phyloP scores from a whole-genome alignment of 2,888 invertebrate species.

The Sympetrum striolatum region DNA sequence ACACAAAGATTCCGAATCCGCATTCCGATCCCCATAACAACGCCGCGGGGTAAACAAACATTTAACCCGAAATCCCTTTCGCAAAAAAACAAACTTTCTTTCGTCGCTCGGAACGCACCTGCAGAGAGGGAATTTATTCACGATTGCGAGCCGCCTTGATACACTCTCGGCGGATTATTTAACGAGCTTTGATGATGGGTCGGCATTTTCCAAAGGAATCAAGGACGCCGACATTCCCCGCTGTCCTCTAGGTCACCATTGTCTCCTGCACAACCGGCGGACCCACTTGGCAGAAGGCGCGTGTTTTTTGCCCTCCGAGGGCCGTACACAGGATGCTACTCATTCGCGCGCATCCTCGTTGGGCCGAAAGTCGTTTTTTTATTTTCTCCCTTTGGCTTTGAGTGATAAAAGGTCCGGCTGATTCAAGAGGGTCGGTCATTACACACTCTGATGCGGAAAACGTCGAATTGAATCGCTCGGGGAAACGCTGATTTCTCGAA shows the following conservation, averaged over 20 bases:
- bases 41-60: too few species aligned
- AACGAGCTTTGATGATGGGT: neutral
- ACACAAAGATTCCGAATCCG: neutral
- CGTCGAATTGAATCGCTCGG: neutral
- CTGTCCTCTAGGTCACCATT: neutral
- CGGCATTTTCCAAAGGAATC: neutral
- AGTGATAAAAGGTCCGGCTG: neutral
- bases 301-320: neutral
- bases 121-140: neutral
- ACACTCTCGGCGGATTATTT: neutral
- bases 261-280: neutral
- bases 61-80: too few species aligned
- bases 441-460: neutral
- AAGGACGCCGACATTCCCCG: neutral
- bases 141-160: neutral
- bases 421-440: neutral
- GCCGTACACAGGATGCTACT: conserved; percentile 31
- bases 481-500: neutral
- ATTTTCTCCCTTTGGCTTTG: neutral
- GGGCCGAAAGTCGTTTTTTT: neutral
- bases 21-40: neutral
- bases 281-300: neutral
- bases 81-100: too few species aligned
- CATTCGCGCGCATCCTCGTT: conserved; percentile 41
- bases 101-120: neutral